These are phyloP conservation scores for Oxygymnocypris stewartii DNA, from an alignment of 2,113 vertebrate species.

Conservation along the genomic window DNA sequence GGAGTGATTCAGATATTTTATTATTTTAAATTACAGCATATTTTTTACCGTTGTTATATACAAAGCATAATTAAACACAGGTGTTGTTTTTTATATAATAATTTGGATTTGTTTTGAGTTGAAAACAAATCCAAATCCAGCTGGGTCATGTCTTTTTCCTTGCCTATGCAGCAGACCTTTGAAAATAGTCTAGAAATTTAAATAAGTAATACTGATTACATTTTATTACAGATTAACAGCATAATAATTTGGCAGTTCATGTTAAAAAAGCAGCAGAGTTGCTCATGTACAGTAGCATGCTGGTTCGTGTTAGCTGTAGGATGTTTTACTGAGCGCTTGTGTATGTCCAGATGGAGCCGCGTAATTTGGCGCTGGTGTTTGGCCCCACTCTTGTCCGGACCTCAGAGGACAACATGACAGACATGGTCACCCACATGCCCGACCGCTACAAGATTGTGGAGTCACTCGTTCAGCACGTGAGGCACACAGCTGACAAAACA, in stretches of 20 bases:
- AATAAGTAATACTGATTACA: background rate
- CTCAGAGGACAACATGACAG: constrained; percentile 98
- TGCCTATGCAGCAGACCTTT: background rate
- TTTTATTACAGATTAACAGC: background rate
- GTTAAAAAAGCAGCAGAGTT: background rate
- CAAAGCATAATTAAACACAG: background rate
- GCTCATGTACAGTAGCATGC: background rate
- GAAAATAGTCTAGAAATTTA: background rate
- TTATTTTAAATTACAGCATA: background rate
- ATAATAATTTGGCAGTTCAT: no score
- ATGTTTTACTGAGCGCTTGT: background rate
- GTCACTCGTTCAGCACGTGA: constrained; percentile 94
- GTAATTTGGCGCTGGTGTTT: constrained; percentile 94
- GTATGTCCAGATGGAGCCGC: constrained; percentile 87
- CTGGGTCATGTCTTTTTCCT: background rate
- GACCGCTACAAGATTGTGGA: constrained; percentile 98
- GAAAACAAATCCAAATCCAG: background rate
- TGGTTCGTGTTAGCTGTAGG: background rate
- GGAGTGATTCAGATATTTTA: background rate
- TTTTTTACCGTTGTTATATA: background rate
- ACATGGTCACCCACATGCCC: constrained; percentile 99
- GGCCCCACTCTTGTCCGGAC: constrained; percentile 93
- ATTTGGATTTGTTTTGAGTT: background rate
- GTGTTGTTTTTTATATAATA: background rate
- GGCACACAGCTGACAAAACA: constrained; percentile 14